Evolutionary conservation across 2,888 invertebrate genomes (phyloP), one percentile per base, ranked within the genome.

Genomic region (Ochropleura leucogaster): DNA sequence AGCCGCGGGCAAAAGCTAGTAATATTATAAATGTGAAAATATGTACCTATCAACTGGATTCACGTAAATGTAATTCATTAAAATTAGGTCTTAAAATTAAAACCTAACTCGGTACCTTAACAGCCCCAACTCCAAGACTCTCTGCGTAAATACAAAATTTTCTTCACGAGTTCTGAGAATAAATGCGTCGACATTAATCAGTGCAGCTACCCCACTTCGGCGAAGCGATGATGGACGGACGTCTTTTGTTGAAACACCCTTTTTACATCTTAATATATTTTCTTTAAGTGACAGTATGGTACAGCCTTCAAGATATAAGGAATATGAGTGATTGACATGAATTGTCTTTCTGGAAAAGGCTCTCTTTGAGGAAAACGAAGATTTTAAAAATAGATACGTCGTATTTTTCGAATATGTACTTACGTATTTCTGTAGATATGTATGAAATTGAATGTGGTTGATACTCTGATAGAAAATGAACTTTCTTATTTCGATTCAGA

Each of bases 101-200:
- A 46, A 60, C 51, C 18, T 4, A 20, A 53, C 46, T 12, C 63
- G 63, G 68, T 55, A 46, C n/a, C 44, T 46, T 57, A 3, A 64
- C 40, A 20, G 9, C 16, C 59, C 51, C 59, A 46, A 62, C n/a
- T 16, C 12, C 47, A 67, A 80, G 57, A 79, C 71, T 64, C 66
- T 62, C 72, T 71, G 30, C n/a, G 72, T 80, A 83, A 85, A 82
- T 81, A 87, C 69, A 85, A 86, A 86, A 85, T 84, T 82, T 84
- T 84, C 84, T 82, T 76, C 77, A 74, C 74, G 66, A 74, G 59
- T 49, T 40, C 65, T 30, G 18, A 79, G 55, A 77, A 87, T 82
- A 79, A 85, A 87, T 87, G 87, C 63, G 46, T 60, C 53, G 68
- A 66, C 82, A 87, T 87, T 82, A 87, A 87, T 87, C 85, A 82